These are phyloP conservation scores for Turnix velox DNA, from an alignment of 2,113 vertebrate genomes.

Conservation along the genomic window DNA sequence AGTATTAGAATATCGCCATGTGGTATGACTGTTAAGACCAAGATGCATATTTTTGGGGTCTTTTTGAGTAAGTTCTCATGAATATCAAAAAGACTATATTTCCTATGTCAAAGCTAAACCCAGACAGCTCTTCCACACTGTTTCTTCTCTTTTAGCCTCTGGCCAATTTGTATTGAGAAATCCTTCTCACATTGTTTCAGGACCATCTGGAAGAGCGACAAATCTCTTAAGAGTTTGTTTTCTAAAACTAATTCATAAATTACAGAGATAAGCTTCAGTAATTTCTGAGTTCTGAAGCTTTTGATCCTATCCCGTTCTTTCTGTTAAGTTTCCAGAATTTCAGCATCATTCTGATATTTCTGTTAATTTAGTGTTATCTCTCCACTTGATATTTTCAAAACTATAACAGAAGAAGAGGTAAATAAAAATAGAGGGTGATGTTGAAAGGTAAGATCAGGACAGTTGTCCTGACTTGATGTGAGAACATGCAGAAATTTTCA, in stretches of 20 bases:
- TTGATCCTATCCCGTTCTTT: background rate
- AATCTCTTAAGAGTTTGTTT: background rate
- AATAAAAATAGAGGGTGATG: background rate
- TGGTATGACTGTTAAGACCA: background rate
- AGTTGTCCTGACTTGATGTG: background rate
- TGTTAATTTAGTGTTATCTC: background rate
- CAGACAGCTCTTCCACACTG: background rate
- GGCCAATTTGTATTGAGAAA: background rate
- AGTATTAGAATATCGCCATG: background rate
- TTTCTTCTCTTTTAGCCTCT: background rate
- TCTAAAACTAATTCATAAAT: background rate
- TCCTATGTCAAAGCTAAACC: background rate
- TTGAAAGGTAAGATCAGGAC: background rate
- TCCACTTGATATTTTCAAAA: background rate
- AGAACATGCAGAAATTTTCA: background rate
- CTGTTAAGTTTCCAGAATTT: background rate
- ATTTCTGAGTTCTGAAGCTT: background rate
- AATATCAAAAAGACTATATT: background rate
- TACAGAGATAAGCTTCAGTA: background rate
- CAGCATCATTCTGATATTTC: background rate
- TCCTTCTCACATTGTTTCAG: background rate
- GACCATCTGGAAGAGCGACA: background rate
- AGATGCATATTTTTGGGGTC: background rate
- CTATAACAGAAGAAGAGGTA: background rate
- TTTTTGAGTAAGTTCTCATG: background rate